Base-by-base conservation (phyloP, 2,113 vertebrate species). In the Pandion haliaetus region DNA sequence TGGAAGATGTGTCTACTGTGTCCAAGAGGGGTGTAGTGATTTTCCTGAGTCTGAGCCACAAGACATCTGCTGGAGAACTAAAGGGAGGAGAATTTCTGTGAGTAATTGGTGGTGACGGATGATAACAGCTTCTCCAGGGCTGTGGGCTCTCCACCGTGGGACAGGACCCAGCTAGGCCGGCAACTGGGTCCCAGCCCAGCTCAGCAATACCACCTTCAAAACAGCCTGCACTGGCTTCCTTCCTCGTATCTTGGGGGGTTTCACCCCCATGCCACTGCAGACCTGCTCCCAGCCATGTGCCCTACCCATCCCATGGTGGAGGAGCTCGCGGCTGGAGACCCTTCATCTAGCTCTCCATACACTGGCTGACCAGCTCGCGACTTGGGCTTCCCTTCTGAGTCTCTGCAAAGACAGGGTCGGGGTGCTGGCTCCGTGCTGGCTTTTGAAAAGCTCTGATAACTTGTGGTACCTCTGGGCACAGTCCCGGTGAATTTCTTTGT, bases 31-130 rank as follows among this genome's bases (percentile, higher is more conserved):
- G 70, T 86, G 94, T 89, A 91, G 87, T 57, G 87, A 85, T 96
- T 96, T 96, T 95, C 93, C 93, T 91, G 87, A 94, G 77, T 61
- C 73, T 54, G 70, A 95, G 93, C 85, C 93, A 96, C 62, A 47
- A 72, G 54, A 72, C 93, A 81, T 92, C 82, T 90, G 58, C 80
- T 88, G 82, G 76, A 83, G 54, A 72, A 86, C 67, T 79, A 73
- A 93, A 94, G 76, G 71, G 71, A 93, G 55, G 85, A 82, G 79
- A 59, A 90, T 72, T 82, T 80, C 66, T 90, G 86, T 0, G 0
- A 40, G 25, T 66, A 83, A 83, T 47, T 90, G 34, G 14, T 81
- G 49, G 49, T 72, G 67, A 62, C 0, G 2, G 52, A 83, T 44
- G 94, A 57, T 71, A 93, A 71, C 69, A 76, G 10, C 85, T 79